Base-by-base conservation (phyloP, 2,113 vertebrate genomes). In the Leptocoma aspasia region DNA sequence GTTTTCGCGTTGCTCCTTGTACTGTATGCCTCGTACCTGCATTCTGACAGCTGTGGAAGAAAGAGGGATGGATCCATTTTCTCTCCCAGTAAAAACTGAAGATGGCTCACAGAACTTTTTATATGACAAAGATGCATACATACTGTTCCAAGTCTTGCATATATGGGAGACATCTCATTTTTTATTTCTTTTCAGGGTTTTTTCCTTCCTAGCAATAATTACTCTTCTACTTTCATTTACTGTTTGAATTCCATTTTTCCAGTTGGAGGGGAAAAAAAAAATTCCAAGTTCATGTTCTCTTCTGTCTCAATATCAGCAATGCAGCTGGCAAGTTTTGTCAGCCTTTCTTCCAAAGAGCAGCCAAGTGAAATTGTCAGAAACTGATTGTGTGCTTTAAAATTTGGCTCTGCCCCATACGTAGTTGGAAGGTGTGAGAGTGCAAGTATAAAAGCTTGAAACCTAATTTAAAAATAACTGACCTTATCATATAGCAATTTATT, bases 381-480 rank as follows among this genome's bases (percentile, higher is more conserved):
- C 3, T 2, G 73, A 63, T 60, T 41, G 41, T 50, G 10, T 82
- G 56, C 63, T 91, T 69, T 68, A 85, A 90, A 93, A 82, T 54
- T 70, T 84, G 77, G 42, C 75, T 91, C 73, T 88, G 84, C 59
- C 37, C 20, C 0, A 84, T 92, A 50, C 2, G 15, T 47, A 42
- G 23, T 70, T 87, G 63, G 63, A 66, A 90, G 79, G 59, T 92
- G 8, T 17, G 50, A 61, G 42, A 80, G 64, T 47, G 31, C 59
- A 59, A 80, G 39, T 69, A 35, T 60, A 88, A 88, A 86, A 80
- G 44, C 75, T 63, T 73, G 68, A 80, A 92, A 70, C 63, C 61
- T 75, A 69, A 86, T 71, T 89, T 84, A 52, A 86, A 94, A 90
- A 90, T 76, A 87, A 82, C 82, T 89, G 89, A 94, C 83, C 83